Conservation (phyloP, 2,113 vertebrate genomes). For the Leptocoma aspasia region DNA sequence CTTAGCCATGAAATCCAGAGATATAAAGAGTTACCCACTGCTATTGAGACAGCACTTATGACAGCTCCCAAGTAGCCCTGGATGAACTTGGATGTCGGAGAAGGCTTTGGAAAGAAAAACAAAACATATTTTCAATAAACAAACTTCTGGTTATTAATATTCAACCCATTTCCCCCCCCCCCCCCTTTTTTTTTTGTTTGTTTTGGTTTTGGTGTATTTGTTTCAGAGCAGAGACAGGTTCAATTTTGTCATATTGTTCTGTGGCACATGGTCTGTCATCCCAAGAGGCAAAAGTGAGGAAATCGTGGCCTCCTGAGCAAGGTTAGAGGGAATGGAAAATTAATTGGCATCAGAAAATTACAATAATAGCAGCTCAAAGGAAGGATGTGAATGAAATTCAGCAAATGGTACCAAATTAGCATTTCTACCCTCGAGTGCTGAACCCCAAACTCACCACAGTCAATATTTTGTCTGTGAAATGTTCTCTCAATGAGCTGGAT, state of each 20-base stretch:
- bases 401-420: slow-evolving; percentile 5
- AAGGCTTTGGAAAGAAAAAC: slow-evolving; percentile 76
- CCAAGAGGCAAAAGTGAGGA: background rate
- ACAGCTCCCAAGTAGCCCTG: slow-evolving; percentile 91
- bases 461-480: background rate
- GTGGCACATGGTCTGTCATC: slow-evolving; percentile 12
- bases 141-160: slow-evolving; percentile 19
- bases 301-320: background rate
- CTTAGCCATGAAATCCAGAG: background rate
- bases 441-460: background rate
- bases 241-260: slow-evolving; percentile 29
- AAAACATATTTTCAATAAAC: slow-evolving; percentile 25
- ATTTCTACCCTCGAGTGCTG: background rate
- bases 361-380: background rate
- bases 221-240: slow-evolving; percentile 28
- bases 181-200: background rate
- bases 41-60: slow-evolving; percentile 91
- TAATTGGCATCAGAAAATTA: slow-evolving; percentile 48
- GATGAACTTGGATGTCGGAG: slow-evolving; percentile 84
- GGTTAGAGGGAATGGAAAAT: slow-evolving; percentile 28
- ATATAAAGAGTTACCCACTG: slow-evolving; percentile 79
- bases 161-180: rapidly evolving
- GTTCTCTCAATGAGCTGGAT: background rate
- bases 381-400: background rate
- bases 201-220: background rate